Evolutionary conservation across 2,888 invertebrate species (phyloP).

Genomic region (Drosophila cracens): DNA sequence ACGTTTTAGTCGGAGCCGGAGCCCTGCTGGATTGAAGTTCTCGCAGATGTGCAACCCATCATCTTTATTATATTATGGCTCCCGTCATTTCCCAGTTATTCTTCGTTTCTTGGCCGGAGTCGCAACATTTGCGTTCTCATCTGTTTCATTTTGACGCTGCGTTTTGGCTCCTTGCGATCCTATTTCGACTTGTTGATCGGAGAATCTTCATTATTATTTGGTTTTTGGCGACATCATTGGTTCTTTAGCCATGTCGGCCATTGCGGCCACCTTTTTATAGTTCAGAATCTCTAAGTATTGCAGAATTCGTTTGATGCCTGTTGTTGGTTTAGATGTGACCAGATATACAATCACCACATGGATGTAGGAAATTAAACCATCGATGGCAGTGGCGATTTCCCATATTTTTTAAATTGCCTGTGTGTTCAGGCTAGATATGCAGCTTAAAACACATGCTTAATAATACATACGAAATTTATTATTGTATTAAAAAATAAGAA

Average conservation of each 20-base stretch:
- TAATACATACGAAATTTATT: background rate
- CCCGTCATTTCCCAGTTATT: background rate
- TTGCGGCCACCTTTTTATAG: background rate
- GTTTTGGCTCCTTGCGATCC: too few relatives aligned
- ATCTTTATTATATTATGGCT: background rate
- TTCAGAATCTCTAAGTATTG: background rate
- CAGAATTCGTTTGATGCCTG: background rate
- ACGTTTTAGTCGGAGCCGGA: background rate
- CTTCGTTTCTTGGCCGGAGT: background rate
- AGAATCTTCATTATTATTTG: too few relatives aligned
- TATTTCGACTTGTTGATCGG: background rate
- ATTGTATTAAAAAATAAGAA: background rate
- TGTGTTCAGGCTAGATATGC: too few relatives aligned
- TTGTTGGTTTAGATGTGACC: background rate
- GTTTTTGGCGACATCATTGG: background rate
- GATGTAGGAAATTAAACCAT: background rate
- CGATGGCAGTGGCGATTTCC: background rate
- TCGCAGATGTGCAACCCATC: conserved; percentile 44
- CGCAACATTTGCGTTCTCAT: background rate
- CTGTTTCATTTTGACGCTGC: background rate
- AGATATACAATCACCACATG: background rate
- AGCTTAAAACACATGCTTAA: too few relatives aligned
- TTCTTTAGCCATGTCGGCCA: background rate
- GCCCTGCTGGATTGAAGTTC: conserved; percentile 58
- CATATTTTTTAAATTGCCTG: too few relatives aligned